Evolutionary conservation across 2,797 vertebrate genomes (phyloP), one percentile per base, ranked within the genome.

Genomic region (Pygocentrus nattereri): DNA sequence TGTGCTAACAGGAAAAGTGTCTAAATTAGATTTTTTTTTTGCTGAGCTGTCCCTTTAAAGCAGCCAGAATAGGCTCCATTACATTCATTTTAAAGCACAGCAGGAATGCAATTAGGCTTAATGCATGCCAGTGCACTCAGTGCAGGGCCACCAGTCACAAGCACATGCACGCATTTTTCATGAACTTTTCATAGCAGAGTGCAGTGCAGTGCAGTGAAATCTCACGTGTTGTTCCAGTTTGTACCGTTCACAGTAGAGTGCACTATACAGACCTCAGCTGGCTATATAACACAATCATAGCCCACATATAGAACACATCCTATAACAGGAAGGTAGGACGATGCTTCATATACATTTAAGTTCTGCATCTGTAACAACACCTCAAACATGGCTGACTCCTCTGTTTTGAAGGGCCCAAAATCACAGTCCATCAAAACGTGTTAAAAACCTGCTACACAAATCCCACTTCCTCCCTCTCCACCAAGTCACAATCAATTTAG

Each of bases 401-500:
- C n/a, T n/a, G n/a, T n/a, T n/a, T n/a, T n/a, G n/a, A n/a, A n/a
- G n/a, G n/a, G n/a, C n/a, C 3, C 1, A 16, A n/a, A 30, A 61
- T 27, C 54, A 15, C 54, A 1, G 30, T 65, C 47, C 47, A 38
- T 72, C 31, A 27, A 47, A 70, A 70, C 41, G 67, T 70, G 56
- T 23, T 81, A 52, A 71, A 50, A 44, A 75, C 25, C 41, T 41
- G 16, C n/a, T 19, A 2, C 23, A 47, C 25, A 21, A 18, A 34
- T 18, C 2, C 18, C 5, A 21, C 4, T 44, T 15, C 15, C 27
- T 67, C 27, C 10, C 27, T 68, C 65, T 41, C 30, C 58, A 58
- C 25, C 8, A 12, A 72, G 52, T 69, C 21, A 58, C 49, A 81
- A 54, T 61, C 34, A 69, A 78, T 65, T 19, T 58, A 78, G 5